phyloP scores from a whole-genome alignment of 2,797 vertebrate species.

The Sternarchorhynchus goeldii region DNA sequence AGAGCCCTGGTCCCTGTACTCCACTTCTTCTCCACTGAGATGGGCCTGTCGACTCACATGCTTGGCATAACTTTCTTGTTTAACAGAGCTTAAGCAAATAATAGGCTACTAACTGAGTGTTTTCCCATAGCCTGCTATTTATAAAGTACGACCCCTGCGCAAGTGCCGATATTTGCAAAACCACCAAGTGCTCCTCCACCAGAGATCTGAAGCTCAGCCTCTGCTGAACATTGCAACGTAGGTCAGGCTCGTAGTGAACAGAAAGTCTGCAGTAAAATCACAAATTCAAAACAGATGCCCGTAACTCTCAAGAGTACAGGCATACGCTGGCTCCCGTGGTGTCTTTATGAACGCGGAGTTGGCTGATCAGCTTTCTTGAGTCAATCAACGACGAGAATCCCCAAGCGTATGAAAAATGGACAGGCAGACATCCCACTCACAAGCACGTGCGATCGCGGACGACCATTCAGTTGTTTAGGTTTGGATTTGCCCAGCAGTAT shows the following conservation, averaged over 20 bases:
- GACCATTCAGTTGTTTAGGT: neutral
- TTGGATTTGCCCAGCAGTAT: neutral
- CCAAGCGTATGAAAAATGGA: neutral
- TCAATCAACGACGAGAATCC: constrained; percentile 7
- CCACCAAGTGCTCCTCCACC: constrained; percentile 13
- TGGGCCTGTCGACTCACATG: neutral
- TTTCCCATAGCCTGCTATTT: constrained; percentile 7
- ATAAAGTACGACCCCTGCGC: neutral
- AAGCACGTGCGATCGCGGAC: neutral
- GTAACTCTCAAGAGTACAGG: constrained; percentile 45
- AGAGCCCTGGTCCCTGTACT: neutral
- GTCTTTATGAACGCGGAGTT: constrained; percentile 34
- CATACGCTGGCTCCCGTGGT: constrained; percentile 26
- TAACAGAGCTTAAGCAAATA: neutral
- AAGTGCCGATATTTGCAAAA: neutral
- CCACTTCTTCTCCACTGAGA: neutral
- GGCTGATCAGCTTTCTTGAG: constrained; percentile 19
- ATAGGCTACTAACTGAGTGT: neutral
- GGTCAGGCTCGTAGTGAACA: constrained; percentile 36
- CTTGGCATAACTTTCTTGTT: neutral
- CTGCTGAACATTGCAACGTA: constrained; percentile 10
- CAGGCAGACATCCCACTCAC: neutral
- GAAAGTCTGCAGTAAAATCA: constrained; percentile 38
- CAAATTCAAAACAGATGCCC: constrained; percentile 56
- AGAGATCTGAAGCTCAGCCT: constrained; percentile 14